Evolutionary conservation across 2,113 vertebrate genomes (phyloP), one percentile per base, ranked within the genome.

Genomic region (Cebidichthys violaceus): DNA sequence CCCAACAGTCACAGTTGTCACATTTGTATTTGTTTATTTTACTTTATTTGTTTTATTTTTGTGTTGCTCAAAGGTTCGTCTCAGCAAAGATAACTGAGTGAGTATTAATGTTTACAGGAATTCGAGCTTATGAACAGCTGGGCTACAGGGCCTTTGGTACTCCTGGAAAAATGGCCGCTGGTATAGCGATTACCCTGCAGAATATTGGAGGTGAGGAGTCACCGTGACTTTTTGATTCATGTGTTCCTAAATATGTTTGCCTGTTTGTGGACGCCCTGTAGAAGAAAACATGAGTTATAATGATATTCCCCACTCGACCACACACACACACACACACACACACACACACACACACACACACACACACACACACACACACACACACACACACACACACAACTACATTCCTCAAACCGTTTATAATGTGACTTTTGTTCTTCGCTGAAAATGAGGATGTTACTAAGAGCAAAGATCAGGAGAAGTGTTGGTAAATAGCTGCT

Each of bases 51-150:
- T 41, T 33, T 11, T 29, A 39, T n/a, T 77, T 18, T 33, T 66
- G 81, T 69, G n/a, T 69, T 77, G 31, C 59, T 80, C 35, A 18
- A 43, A 82, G 14, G 43, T 55, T 29, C 22, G 2, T 64, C 61
- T 72, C 39, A 45, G 18, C 24, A 79, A 70, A 54, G 14, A 35
- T 4, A 62, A 55, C 14, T 66, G 15, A 71, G n/a, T 52, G 52
- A 68, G 47, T 75, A 9, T 35, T 45, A 59, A 79, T 90, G 33
- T 71, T 65, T 83, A 68, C 39, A 99, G 98, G 98, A 77, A 99
- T 99, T 81, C 96, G 98, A 0, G 97, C 98, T 79, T 99, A 99
- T 0, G 98, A 99, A 83, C 96, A 99, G 93, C 94, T 99, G 89
- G 98, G 98, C 27, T 96, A 95, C 85, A 96, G 97, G 70, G 98